These are phyloP conservation scores for Rhinatrema bivittatum DNA, from an alignment of 2,797 vertebrate genomes.

Conservation along the genomic window DNA sequence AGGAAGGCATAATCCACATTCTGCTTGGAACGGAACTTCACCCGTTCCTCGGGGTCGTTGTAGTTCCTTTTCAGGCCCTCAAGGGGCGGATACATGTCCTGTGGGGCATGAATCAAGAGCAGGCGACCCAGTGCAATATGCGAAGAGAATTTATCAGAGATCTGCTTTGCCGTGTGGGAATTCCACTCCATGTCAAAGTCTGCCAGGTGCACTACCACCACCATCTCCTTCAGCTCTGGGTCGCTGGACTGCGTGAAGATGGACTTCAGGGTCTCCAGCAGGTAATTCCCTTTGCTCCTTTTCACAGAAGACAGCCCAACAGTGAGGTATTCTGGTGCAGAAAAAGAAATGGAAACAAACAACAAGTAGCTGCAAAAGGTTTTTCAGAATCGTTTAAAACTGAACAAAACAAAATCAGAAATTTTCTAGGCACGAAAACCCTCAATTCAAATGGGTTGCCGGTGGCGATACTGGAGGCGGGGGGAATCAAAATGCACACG, in stretches of 20 bases:
- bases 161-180: neutral
- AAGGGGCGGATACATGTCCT: slow-evolving; percentile 48
- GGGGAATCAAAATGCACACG: neutral
- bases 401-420: neutral
- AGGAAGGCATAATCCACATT: slow-evolving; percentile 76
- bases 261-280: slow-evolving; percentile 60
- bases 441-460: too few relatives aligned
- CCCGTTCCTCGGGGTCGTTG: slow-evolving; percentile 54
- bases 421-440: neutral
- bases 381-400: neutral
- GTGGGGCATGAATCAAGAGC: slow-evolving; percentile 56
- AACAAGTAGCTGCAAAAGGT: neutral
- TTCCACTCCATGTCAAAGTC: slow-evolving; percentile 59
- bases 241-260: slow-evolving; percentile 64
- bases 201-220: slow-evolving; percentile 75
- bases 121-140: slow-evolving; percentile 57
- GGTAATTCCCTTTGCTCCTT: slow-evolving; percentile 51
- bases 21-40: slow-evolving; percentile 75
- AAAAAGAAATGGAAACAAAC: neutral
- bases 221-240: slow-evolving; percentile 60
- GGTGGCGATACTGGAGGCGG: neutral
- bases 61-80: slow-evolving; percentile 63
- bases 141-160: slow-evolving; percentile 41
- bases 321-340: slow-evolving; percentile 58
- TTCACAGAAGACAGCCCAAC: slow-evolving; percentile 68